Evolutionary conservation across 2,888 invertebrate species (phyloP), one percentile per base, ranked within the genome.

Genomic region (Xanthia icteritia): DNA sequence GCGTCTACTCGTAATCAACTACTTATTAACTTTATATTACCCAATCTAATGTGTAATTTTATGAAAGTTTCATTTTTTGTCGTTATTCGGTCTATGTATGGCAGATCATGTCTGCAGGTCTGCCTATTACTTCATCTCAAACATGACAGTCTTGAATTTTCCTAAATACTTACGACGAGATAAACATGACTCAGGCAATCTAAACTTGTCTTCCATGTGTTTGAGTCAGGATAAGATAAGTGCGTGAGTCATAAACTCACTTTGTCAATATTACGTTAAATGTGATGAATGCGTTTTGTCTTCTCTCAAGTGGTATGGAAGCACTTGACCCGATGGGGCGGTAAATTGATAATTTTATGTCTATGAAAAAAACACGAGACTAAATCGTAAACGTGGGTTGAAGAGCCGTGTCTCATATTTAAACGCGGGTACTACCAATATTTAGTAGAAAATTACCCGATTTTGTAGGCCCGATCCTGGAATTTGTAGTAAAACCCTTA

Each of bases 161-260:
- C 31, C 51, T 51, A 65, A 65, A 65, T 36, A 45, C 45, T 45
- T 45, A 45, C 31, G 20, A 31, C n/a, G 48, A 61, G 66, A 36
- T 58, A 48, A 68, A 31, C 48, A 69, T 83, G 66, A 81, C 69
- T 81, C 83, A 80, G 64, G 23, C 68, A 45, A 65, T 71, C 63
- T 79, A 11, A 79, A 68, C 31, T 64, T 48, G 42, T 42, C 31
- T 83, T 54, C 56, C n/a, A 66, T 58, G 83, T 23, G 31, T 36
- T 61, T 78, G 42, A 63, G 71, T 61, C 79, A 56, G 27, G 42
- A 67, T 66, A 68, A 66, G 66, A 63, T 77, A 71, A 51, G 42
- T 36, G 56, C 15, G 39, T 81, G 80, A 83, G 20, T 81, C 83
- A 83, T 27, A 69, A 48, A 56, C n/a, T 31, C 39, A 39, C 39